Conservation (phyloP, 2,113 vertebrate species). For the Melanocharis versteri region DNA sequence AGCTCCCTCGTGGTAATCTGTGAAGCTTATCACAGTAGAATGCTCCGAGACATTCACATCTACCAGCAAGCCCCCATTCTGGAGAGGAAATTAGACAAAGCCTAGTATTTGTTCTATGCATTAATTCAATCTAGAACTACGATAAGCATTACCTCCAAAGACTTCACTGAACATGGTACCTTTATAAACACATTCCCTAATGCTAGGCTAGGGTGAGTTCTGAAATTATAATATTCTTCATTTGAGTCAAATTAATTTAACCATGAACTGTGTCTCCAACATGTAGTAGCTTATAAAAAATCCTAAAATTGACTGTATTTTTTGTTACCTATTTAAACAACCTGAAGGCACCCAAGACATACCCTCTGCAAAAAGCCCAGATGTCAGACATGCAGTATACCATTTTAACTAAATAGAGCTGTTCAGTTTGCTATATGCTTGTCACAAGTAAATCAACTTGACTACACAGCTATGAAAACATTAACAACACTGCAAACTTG, state of each 20-base stretch:
- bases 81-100: neutral
- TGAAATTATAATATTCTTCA: neutral
- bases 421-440: neutral
- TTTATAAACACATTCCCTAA: neutral
- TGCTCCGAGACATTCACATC: constrained; percentile 87
- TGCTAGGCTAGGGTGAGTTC: neutral
- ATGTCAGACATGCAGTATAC: neutral
- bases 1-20: constrained; percentile 88
- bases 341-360: neutral
- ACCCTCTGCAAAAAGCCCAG: neutral
- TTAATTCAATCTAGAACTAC: neutral
- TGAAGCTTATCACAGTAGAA: constrained; percentile 86
- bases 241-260: neutral
- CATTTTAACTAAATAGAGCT: neutral
- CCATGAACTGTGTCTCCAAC: neutral
- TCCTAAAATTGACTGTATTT: neutral
- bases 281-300: neutral
- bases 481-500: neutral
- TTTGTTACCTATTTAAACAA: neutral
- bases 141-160: neutral
- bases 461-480: neutral
- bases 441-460: neutral
- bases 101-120: neutral
- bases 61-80: constrained; percentile 88
- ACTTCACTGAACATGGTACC: neutral